Evolutionary conservation across 2,888 invertebrate species (phyloP).

Genomic region (Stenichneumon culpator): DNA sequence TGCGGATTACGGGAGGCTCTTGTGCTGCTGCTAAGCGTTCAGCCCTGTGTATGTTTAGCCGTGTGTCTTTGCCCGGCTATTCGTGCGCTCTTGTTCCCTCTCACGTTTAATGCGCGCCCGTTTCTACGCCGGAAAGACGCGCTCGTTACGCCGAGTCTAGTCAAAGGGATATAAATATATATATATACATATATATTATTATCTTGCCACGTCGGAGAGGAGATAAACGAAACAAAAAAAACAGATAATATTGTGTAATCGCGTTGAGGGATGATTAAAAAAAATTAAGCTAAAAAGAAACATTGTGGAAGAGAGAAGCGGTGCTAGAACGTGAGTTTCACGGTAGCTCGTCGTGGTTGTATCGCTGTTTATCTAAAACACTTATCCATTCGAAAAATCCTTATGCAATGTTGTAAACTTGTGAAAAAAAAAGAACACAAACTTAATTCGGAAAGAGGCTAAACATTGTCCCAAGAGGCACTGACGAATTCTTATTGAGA

Average conservation of each 20-base stretch:
- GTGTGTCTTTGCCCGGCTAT: slow-evolving; percentile 36
- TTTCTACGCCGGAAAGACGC: slow-evolving; percentile 37
- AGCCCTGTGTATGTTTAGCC: slow-evolving; percentile 34
- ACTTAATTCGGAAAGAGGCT: slow-evolving; percentile 8
- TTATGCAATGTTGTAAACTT: slow-evolving; percentile 23
- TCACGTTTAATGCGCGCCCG: slow-evolving; percentile 56
- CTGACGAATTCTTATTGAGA: slow-evolving; percentile 12
- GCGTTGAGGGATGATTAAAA: slow-evolving; percentile 19
- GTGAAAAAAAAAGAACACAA: slow-evolving; percentile 2
- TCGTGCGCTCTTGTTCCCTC: slow-evolving; percentile 45
- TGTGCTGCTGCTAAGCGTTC: slow-evolving; percentile 41
- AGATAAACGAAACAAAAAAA: slow-evolving; percentile 39
- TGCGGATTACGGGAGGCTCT: slow-evolving; percentile 38
- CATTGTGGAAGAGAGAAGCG: slow-evolving; percentile 33
- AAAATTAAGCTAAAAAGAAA: slow-evolving; percentile 11
- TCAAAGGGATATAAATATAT: slow-evolving; percentile 65
- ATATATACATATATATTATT: slow-evolving; percentile 3
- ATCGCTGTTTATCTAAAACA: slow-evolving; percentile 43
- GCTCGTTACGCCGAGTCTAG: slow-evolving; percentile 71
- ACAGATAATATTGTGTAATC: slow-evolving; percentile 51
- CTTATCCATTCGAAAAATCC: slow-evolving; percentile 30
- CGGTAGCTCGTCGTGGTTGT: slow-evolving; percentile 59
- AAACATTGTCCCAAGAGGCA: slow-evolving; percentile 7
- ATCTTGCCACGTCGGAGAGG: slow-evolving; percentile 60
- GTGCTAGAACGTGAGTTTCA: slow-evolving; percentile 62